Percentiles rank a stretch among this genome's conserved stretches.
phyloP scores from a whole-genome alignment of 2,113 vertebrate species.

The Campylomormyrus numenius region DNA sequence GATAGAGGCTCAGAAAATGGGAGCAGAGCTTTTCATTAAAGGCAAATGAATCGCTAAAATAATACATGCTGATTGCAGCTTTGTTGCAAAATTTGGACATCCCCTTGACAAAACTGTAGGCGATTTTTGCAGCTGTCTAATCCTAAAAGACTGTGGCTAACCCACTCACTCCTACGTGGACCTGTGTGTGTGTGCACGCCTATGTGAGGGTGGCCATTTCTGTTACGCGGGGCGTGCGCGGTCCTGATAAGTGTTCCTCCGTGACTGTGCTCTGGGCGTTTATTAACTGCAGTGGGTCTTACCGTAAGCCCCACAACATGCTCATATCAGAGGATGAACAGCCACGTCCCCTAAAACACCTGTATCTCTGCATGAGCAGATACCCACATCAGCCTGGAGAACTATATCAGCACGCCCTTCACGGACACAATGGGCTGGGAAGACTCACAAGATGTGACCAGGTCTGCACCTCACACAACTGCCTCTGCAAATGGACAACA shows the following conservation, averaged over 20 bases:
- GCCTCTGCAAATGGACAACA: neutral
- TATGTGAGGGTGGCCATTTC: neutral
- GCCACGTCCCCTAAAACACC: neutral
- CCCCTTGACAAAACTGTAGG: neutral
- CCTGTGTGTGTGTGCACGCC: neutral
- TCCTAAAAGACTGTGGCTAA: neutral
- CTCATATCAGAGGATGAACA: neutral
- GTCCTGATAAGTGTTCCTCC: slow-evolving; percentile 7
- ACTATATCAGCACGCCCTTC: neutral
- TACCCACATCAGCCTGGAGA: neutral
- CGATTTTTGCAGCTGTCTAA: neutral
- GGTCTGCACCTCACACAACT: neutral
- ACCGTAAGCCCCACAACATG: neutral
- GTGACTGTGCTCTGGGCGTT: neutral
- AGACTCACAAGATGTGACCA: neutral
- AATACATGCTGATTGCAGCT: neutral
- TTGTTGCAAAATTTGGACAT: neutral
- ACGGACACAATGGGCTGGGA: neutral
- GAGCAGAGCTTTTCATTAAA: neutral
- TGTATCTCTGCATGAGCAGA: neutral
- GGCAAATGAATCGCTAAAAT: neutral
- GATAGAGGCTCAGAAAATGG: neutral
- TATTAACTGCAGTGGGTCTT: neutral
- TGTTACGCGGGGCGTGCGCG: neutral
- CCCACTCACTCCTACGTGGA: neutral